A percentile compares a stretch with the other conserved stretches of the same genome.
Evolutionary conservation across 2,888 invertebrate species (phyloP).

Genomic region (Polydrusus tereticollis): DNA sequence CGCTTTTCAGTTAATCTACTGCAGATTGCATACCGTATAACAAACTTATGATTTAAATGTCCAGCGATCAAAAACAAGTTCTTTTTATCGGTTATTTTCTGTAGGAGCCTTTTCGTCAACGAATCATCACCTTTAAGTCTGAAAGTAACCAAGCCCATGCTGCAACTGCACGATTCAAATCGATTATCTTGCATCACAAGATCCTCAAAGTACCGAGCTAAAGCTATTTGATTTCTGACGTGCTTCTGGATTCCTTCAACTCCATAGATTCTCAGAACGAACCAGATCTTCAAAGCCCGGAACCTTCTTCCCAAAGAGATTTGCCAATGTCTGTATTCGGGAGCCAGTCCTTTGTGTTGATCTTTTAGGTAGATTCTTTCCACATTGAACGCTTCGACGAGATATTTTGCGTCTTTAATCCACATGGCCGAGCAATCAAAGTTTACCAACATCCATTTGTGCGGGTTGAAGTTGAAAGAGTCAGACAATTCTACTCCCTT

Average conservation of each 20-base stretch:
- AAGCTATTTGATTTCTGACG: conserved; percentile 79
- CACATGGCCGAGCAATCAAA: conserved; percentile 97
- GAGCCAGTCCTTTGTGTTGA: conserved; percentile 74
- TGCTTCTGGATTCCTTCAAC: conserved; percentile 83
- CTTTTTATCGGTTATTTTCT: conserved; percentile 80
- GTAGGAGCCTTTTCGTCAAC: conserved; percentile 78
- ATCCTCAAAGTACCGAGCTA: conserved; percentile 85
- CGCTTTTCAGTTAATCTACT: conserved; percentile 77
- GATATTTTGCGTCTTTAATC: conserved; percentile 85
- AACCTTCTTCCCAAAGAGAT: conserved; percentile 91
- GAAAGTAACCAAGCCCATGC: conserved; percentile 86
- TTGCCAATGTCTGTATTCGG: conserved; percentile 86
- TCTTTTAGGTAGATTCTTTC: conserved; percentile 93
- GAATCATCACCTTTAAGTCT: conserved; percentile 82
- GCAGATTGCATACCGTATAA: conserved; percentile 87
- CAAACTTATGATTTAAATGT: conserved; percentile 75
- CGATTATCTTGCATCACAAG: conserved; percentile 79
- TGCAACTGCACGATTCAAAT: conserved; percentile 78
- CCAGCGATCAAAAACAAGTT: conserved; percentile 88
- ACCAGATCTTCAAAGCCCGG: conserved; percentile 93
- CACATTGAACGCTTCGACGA: conserved; percentile 92
- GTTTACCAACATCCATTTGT: conserved; percentile 96
- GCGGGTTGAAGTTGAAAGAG: conserved; percentile 94
- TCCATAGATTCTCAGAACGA: conserved; percentile 87
- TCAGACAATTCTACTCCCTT: conserved; percentile 81